Evolutionary conservation across 1,140 invertebrate species (phyloP).

Genomic region (Drosophila chauvacae): DNA sequence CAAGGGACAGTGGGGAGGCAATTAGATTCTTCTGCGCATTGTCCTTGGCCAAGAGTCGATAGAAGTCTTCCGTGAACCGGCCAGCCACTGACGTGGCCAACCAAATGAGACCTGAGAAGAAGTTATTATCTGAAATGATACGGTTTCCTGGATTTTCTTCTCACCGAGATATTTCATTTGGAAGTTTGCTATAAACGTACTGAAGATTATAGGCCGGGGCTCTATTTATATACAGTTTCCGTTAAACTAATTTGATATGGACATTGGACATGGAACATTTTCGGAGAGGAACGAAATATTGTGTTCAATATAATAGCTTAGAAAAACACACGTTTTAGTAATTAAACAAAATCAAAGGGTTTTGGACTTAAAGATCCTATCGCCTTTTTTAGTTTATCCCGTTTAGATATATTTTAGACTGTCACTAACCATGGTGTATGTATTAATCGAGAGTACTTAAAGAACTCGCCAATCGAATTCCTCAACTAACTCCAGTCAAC

Average conservation of each 20-base stretch:
- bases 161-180: background rate
- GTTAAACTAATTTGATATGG: background rate
- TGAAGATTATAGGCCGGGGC: background rate
- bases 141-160: background rate
- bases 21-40: background rate
- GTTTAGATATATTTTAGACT: too few relatives aligned
- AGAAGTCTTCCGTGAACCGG: background rate
- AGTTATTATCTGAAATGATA: background rate
- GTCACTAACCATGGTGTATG: background rate
- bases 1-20: background rate
- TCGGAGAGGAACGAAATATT: too few relatives aligned
- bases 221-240: background rate
- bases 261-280: background rate
- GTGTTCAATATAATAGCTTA: too few relatives aligned
- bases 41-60: background rate
- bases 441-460: conserved; percentile 60
- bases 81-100: background rate
- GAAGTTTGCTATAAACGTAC: background rate
- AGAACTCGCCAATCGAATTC: conserved; percentile 44
- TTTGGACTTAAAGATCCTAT: too few relatives aligned
- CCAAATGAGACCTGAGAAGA: background rate
- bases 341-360: too few relatives aligned
- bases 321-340: too few relatives aligned
- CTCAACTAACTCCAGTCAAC: background rate
- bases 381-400: too few relatives aligned